These are phyloP conservation scores for Mythimna loreyi DNA, from an alignment of 2,888 invertebrate species.

Conservation along the genomic window DNA sequence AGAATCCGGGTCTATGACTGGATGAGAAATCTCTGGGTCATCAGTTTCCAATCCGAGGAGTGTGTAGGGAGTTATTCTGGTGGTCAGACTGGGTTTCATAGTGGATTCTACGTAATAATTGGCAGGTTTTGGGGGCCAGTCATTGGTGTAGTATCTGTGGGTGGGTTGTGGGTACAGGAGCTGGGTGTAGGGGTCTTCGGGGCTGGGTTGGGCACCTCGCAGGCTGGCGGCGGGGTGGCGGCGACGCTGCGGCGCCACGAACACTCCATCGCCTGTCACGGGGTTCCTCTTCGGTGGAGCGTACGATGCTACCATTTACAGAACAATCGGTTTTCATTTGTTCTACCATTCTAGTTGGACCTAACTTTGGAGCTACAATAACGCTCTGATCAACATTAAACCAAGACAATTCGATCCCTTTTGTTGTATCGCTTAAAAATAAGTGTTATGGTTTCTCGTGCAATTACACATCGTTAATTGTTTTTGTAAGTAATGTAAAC, in stretches of 20 bases:
- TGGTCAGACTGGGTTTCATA: slow-evolving; percentile 73
- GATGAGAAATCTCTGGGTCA: slow-evolving; percentile 78
- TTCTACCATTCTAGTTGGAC: slow-evolving; percentile 64
- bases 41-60: slow-evolving; percentile 85
- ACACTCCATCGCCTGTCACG: slow-evolving; percentile 92
- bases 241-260: slow-evolving; percentile 88
- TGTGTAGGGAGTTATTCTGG: slow-evolving; percentile 81
- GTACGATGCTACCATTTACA: slow-evolving; percentile 88
- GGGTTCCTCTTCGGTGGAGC: slow-evolving; percentile 91
- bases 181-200: slow-evolving; percentile 71
- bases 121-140: slow-evolving; percentile 86
- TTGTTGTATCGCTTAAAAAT: slow-evolving; percentile 32
- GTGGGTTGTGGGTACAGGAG: slow-evolving; percentile 82
- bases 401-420: slow-evolving; percentile 15
- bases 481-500: slow-evolving; percentile 18
- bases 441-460: slow-evolving; percentile 31
- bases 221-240: slow-evolving; percentile 86
- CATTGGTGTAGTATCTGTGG: slow-evolving; percentile 82
- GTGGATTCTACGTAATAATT: slow-evolving; percentile 86
- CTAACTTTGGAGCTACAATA: slow-evolving; percentile 30
- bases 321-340: slow-evolving; percentile 88
- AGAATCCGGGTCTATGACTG: slow-evolving; percentile 82
- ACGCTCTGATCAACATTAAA: slow-evolving; percentile 19
- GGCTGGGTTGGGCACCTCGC: slow-evolving; percentile 88
- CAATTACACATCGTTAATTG: slow-evolving; percentile 27